Conservation (phyloP, 2,113 vertebrate genomes). For the Crocuta crocuta region DNA sequence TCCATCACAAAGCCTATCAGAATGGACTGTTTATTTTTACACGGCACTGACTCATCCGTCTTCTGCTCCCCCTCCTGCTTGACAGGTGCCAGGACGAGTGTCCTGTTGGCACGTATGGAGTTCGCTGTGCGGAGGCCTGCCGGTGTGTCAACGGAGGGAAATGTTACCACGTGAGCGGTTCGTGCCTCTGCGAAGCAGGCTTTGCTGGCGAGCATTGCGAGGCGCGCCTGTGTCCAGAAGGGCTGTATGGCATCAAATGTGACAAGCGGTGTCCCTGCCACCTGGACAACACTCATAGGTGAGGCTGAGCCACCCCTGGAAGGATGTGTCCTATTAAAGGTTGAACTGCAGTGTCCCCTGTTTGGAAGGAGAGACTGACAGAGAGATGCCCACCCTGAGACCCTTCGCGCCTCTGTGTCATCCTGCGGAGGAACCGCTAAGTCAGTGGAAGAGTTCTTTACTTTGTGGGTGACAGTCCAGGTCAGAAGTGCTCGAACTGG, state of each 20-base stretch:
- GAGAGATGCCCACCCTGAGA: neutral
- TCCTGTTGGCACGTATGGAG: conserved; percentile 92
- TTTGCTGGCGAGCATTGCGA: conserved; percentile 93
- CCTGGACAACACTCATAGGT: conserved; percentile 92
- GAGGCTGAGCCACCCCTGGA: conserved; percentile 24
- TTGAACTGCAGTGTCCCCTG: accelerated
- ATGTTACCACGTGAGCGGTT: conserved; percentile 94
- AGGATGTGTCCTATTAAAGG: neutral
- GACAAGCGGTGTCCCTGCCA: conserved; percentile 94
- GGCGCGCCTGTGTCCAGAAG: conserved; percentile 91
- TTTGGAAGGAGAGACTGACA: neutral
- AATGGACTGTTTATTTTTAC: neutral
- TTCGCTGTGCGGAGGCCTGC: conserved; percentile 91
- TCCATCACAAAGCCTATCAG: neutral
- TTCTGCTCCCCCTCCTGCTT: neutral
- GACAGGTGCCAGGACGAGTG: conserved; percentile 97
- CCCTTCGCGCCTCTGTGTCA: neutral
- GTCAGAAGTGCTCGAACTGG: neutral
- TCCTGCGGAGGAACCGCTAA: neutral
- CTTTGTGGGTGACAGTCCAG: neutral
- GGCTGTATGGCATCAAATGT: conserved; percentile 93
- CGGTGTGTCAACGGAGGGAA: conserved; percentile 92
- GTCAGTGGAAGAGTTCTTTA: neutral
- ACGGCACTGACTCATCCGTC: neutral
- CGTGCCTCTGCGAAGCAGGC: conserved; percentile 94